Base-by-base conservation (phyloP, 2,797 vertebrate genomes). In the Meda fulgida region DNA sequence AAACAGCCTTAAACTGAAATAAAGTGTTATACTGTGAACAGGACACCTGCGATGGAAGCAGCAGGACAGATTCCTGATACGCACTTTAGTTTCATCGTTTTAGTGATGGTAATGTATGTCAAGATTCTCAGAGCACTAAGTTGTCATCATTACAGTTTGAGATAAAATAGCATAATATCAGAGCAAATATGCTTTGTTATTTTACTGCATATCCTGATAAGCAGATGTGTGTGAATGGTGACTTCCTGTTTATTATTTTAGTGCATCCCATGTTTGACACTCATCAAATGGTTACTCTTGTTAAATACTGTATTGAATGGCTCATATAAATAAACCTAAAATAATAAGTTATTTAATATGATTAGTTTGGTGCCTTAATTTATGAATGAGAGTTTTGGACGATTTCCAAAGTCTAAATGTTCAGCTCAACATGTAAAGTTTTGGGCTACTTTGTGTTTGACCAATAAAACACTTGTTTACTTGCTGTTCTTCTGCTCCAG, bases 341-440 rank as follows among this genome's bases (percentile, higher is more conserved):
- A 36, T 16, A n/a, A 58, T 19, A 7, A 14, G 19, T 53, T 60
- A 26, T 63, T 29, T 78, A 67, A 80, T 43, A 51, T 77, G 38
- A 13, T 36, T 70, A 66, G 65, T 21, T 43, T 13, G 48, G 83
- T 79, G 83, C 83, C 86, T 87, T 87, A 40, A 51, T 60, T 71
- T 71, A 67, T 53, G 11, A 48, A 79, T 38, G 69, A 67, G 23
- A 58, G 29, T 16, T 3, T 10, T 40, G 18, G n/a, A 46, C 1
- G 0, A 18, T 78, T 79, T 72, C 5, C 4, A 21, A 38, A 29
- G 31, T n/a, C 29, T 29, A 43, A 9, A 23, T 46, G n/a, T 71
- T 71, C 26, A 51, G 23, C 55, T 34, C 67, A 9, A n/a, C 36
- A 6, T 38, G 48, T 55, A 23, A 73, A 2, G n/a, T 19, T 76